Evolutionary conservation across 2,797 vertebrate genomes (phyloP), one percentile per base, ranked within the genome.

Genomic region (Pantherophis vulpinus): DNA sequence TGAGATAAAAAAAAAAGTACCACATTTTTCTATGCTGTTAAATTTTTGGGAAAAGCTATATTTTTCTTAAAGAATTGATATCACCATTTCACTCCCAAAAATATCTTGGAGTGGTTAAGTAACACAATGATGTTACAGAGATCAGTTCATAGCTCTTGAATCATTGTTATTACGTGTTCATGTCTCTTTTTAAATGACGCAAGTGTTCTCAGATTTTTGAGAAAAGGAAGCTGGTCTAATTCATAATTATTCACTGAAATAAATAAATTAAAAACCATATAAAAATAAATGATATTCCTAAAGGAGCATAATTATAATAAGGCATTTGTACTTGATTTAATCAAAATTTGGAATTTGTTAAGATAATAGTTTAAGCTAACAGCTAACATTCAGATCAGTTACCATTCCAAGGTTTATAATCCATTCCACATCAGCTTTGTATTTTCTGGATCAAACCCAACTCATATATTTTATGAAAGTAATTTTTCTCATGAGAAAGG

Each of bases 381-480:
- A 94, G 58, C 47, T 95, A 93, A 66, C 93, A 93, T 96, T 96
- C 95, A 96, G 92, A 94, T 86, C 94, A 94, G 87, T 94, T 37
- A 93, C 54, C 91, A 95, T 23, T 95, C 95, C 95, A 96, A 97
- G 88, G 89, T 94, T 97, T 96, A 95, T 66, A 63, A 66, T 92
- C 91, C 79, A 93, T 86, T 96, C 96, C 94, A 93, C 92, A 97
- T 94, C 27, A 94, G 16, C 11, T 93, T 90, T 89, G 95, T 95
- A 92, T 93, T 61, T 74, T 93, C 58, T 96, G 96, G 95, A 96
- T 96, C 93, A 96, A 96, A 96, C 93, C 95, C 95, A 97, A 97
- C 83, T 94, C 92, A 60, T 59, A 32, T 87, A 86, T 95, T 87
- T 94, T 95, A 93, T 94, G 70, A 94, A 96, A 94, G 27, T 88